A percentile compares a stretch with the other conserved stretches of the same genome.
Evolutionary conservation across 2,888 invertebrate species (phyloP).

Genomic region (Petrolisthes cinctipes): DNA sequence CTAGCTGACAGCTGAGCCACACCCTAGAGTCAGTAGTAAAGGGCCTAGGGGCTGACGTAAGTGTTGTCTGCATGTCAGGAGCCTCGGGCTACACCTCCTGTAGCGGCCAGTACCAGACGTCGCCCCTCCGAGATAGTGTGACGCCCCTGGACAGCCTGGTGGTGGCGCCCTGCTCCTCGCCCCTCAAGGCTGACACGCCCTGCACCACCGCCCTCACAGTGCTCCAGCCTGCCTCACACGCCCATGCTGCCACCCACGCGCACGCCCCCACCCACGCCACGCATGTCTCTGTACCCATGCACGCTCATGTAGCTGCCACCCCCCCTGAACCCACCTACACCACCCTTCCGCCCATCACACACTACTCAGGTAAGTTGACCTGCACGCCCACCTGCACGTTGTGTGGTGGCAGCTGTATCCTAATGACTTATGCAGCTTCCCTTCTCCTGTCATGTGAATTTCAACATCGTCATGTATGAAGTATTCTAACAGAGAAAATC

Average conservation of each 20-base stretch:
- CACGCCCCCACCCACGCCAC: slow-evolving; percentile 47
- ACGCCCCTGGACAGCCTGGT: slow-evolving; percentile 53
- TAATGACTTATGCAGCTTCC: slow-evolving; percentile 8
- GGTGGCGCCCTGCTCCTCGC: slow-evolving; percentile 58
- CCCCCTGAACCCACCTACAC: slow-evolving; percentile 51
- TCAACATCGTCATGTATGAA: neutral
- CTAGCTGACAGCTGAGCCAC: no score
- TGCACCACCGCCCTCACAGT: slow-evolving; percentile 58
- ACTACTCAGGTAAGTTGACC: slow-evolving; percentile 56
- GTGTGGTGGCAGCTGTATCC: no score
- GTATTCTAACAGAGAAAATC: neutral
- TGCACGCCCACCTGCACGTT: slow-evolving; percentile 1
- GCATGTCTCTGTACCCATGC: slow-evolving; percentile 59
- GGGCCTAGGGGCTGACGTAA: neutral
- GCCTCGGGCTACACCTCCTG: neutral
- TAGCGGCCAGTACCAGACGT: slow-evolving; percentile 17
- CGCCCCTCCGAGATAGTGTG: slow-evolving; percentile 29
- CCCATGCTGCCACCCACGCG: slow-evolving; percentile 53
- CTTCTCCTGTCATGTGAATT: slow-evolving; percentile 21
- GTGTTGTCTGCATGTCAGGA: slow-evolving; percentile 10
- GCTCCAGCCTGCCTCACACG: slow-evolving; percentile 57
- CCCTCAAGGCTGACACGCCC: slow-evolving; percentile 59
- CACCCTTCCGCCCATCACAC: slow-evolving; percentile 59
- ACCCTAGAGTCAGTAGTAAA: neutral
- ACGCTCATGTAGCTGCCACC: slow-evolving; percentile 52